These are phyloP conservation scores for Pitta sordida DNA, from an alignment of 2,113 vertebrate genomes.

Conservation along the genomic window DNA sequence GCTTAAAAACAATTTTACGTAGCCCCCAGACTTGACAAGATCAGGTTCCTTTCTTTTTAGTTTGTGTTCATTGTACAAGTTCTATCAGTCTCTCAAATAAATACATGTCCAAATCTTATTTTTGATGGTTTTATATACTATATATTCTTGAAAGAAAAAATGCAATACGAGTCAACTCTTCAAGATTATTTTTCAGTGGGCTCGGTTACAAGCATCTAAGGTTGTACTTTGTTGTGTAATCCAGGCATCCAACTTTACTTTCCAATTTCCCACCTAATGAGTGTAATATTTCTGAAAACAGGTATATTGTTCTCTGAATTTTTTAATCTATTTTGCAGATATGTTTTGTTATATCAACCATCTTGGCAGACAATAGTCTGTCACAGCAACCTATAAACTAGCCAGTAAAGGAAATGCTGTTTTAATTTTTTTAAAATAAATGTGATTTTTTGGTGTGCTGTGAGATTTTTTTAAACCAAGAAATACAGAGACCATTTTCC, in stretches of 20 bases:
- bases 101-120: neutral
- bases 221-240: neutral
- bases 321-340: neutral
- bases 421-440: neutral
- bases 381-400: neutral
- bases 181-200: neutral
- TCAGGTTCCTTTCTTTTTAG: neutral
- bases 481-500: accelerated
- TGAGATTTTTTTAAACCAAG: neutral
- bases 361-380: neutral
- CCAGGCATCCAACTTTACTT: neutral
- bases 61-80: neutral
- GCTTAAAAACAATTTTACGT: neutral
- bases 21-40: neutral
- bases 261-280: neutral
- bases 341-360: neutral
- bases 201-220: neutral
- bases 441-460: accelerated
- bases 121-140: neutral
- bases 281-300: neutral
- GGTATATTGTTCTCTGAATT: neutral
- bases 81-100: neutral
- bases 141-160: neutral
- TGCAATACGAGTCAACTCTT: neutral
- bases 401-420: neutral